These are phyloP conservation scores for Peromyscus attwateri DNA, from an alignment of 2,797 vertebrate genomes.

Conservation along the genomic window DNA sequence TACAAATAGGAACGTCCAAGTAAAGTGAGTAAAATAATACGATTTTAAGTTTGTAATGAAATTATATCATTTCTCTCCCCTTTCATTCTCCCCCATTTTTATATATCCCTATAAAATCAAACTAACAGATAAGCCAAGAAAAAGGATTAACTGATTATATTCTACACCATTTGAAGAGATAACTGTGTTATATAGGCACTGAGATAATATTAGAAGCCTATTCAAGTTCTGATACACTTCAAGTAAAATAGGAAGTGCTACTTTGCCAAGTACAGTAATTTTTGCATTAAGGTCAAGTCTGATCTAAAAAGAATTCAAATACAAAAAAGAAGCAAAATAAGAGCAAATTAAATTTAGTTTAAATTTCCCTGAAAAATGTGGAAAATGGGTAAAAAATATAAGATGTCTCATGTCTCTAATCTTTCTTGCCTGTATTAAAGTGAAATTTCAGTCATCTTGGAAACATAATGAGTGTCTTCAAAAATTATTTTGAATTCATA, in stretches of 20 bases:
- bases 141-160: background rate
- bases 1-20: background rate
- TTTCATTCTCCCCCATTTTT: background rate
- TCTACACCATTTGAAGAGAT: background rate
- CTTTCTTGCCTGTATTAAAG: slow-evolving; percentile 41
- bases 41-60: slow-evolving; percentile 14
- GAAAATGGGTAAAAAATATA: background rate
- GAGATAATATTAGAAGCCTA: background rate
- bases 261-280: background rate
- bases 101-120: background rate
- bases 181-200: background rate
- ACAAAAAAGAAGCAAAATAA: background rate
- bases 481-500: slow-evolving; percentile 67
- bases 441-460: slow-evolving; percentile 45
- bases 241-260: slow-evolving; percentile 13
- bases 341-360: slow-evolving; percentile 40
- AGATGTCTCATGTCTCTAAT: background rate
- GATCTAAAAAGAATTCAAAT: slow-evolving; percentile 47
- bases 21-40: background rate
- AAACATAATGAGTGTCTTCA: slow-evolving; percentile 55
- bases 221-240: background rate
- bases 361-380: slow-evolving; percentile 14
- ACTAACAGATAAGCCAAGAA: background rate
- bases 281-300: slow-evolving; percentile 40
- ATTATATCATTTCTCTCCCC: background rate